Percentiles rank a stretch among this genome's conserved stretches.
Evolutionary conservation across 2,888 invertebrate species (phyloP).

Genomic region (Dimorphilus gyrociliatus): DNA sequence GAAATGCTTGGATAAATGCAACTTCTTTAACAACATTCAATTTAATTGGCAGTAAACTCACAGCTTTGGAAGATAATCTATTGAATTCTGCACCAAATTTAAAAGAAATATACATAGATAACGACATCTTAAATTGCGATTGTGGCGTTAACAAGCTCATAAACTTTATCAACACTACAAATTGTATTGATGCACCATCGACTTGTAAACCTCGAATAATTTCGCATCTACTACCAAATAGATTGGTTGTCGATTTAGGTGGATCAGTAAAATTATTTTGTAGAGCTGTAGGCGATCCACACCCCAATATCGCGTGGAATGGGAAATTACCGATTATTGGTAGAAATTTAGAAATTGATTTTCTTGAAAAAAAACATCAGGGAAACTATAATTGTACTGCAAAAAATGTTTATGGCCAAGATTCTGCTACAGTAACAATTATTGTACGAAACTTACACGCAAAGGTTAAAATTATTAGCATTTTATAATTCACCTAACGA

Average conservation of each 20-base stretch:
- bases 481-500: too few relatives aligned
- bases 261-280: constrained; percentile 7
- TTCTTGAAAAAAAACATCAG: constrained; percentile 6
- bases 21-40: too few relatives aligned
- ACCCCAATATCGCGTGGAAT: constrained; percentile 9
- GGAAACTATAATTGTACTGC: constrained; percentile 11
- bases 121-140: too few relatives aligned
- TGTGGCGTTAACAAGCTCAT: too few relatives aligned
- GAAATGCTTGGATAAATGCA: too few relatives aligned
- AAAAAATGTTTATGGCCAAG: constrained; percentile 6
- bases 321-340: not conserved
- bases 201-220: constrained; percentile 9
- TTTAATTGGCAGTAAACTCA: too few relatives aligned
- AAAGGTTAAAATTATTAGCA: too few relatives aligned
- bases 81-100: too few relatives aligned
- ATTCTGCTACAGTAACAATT: constrained; percentile 4
- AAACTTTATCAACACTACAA: too few relatives aligned
- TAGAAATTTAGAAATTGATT: constrained; percentile 8
- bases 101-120: too few relatives aligned
- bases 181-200: not conserved
- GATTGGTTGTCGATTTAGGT: constrained; percentile 5
- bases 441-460: constrained; percentile 9
- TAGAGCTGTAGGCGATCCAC: constrained; percentile 9
- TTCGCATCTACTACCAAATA: constrained; percentile 6
- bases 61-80: too few relatives aligned